These are phyloP conservation scores for Haliclona indistincta DNA, from an alignment of 37 sponge, comb jelly and placozoan species.

Conservation along the genomic window DNA sequence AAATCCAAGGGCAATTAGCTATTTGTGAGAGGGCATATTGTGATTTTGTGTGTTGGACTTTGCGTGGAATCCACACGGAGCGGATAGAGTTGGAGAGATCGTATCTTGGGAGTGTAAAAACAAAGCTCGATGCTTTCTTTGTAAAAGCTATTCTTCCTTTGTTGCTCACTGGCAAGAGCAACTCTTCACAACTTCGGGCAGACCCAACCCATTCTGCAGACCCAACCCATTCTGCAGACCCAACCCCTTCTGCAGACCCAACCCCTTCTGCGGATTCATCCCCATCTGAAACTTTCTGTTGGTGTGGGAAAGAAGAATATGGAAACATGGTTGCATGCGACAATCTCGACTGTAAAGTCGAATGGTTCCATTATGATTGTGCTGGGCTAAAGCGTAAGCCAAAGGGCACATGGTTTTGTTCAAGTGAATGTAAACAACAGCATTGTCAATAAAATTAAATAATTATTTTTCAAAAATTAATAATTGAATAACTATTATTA, in stretches of 20 bases:
- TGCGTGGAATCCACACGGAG: background rate
- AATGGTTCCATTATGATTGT: slow-evolving; percentile 29
- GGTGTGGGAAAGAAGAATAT: background rate
- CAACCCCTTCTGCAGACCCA: background rate
- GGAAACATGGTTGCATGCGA: slow-evolving; percentile 18
- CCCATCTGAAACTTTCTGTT: slow-evolving; percentile 1
- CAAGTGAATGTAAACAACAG: background rate
- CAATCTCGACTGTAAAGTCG: background rate
- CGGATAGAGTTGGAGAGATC: background rate
- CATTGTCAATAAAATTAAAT: background rate
- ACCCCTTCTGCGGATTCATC: background rate
- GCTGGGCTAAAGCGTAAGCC: slow-evolving; percentile 16
- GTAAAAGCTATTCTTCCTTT: background rate
- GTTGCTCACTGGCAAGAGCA: background rate
- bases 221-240: no score
- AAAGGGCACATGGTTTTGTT: slow-evolving; percentile 12
- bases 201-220: no score
- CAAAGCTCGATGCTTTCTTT: background rate
- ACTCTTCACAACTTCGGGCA: no score
- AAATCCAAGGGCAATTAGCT: slow-evolving; percentile 35
- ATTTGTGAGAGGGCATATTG: slow-evolving; percentile 22
- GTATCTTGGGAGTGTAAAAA: background rate
- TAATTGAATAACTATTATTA: background rate
- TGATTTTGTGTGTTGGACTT: slow-evolving; percentile 47
- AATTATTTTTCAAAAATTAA: background rate